Conservation (phyloP, 2,797 vertebrate genomes). For the Halcyon chelicuti region DNA sequence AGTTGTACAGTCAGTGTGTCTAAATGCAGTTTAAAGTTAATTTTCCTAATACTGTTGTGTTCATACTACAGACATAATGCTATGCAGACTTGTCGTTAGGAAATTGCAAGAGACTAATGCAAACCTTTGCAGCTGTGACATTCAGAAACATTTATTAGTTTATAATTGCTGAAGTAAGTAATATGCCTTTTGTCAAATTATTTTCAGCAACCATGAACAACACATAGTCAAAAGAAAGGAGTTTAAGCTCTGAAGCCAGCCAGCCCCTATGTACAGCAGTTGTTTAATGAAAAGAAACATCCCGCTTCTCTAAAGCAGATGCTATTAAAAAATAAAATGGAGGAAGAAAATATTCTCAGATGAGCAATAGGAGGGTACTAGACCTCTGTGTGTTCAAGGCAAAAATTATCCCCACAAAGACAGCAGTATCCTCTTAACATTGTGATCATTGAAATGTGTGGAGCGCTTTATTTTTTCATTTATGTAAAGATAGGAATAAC, state of each 20-base stretch:
- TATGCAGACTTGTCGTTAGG: not conserved
- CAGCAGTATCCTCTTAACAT: not conserved
- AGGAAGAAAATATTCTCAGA: not conserved
- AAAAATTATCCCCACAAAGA: not conserved
- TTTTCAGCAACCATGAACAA: slow-evolving; percentile 13
- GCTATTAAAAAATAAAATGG: not conserved
- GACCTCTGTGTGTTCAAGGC: not conserved
- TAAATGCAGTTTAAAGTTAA: not conserved
- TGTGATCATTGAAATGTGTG: not conserved
- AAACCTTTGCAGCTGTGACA: not conserved
- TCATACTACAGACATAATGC: not conserved
- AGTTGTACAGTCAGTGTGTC: not conserved
- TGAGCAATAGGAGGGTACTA: not conserved
- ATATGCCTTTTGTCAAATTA: slow-evolving; percentile 29
- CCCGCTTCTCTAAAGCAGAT: slow-evolving; percentile 40
- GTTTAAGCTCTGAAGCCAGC: not conserved
- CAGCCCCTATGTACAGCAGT: not conserved
- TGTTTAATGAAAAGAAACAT: slow-evolving; percentile 19
- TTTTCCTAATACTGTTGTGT: not conserved
- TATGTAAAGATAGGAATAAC: not conserved
- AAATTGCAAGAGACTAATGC: not conserved
- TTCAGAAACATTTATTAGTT: not conserved
- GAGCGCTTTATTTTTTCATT: not conserved
- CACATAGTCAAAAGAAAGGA: not conserved
- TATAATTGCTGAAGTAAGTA: slow-evolving; percentile 1